These are phyloP conservation scores for Plestiodon gilberti DNA, from an alignment of 2,113 vertebrate genomes.

Conservation along the genomic window DNA sequence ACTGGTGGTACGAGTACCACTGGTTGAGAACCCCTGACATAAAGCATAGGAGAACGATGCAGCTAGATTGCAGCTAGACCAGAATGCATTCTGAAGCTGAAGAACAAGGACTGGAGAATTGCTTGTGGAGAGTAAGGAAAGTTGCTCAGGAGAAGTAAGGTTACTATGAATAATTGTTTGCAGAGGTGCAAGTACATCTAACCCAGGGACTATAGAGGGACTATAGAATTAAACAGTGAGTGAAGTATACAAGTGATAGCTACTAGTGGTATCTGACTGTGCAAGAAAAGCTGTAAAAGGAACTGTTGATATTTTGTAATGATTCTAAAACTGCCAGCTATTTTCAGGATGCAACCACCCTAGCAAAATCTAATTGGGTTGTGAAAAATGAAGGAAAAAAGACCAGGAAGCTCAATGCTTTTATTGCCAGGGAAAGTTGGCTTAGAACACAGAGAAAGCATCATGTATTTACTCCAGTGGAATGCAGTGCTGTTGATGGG, in stretches of 20 bases:
- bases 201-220: not conserved
- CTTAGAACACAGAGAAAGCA: not conserved
- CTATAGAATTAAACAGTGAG: not conserved
- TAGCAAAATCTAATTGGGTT: slow-evolving; percentile 11
- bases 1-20: too few relatives aligned
- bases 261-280: not conserved
- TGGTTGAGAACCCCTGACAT: too few relatives aligned
- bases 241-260: not conserved
- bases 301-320: not conserved
- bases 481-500: not conserved
- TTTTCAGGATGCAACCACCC: slow-evolving; percentile 9
- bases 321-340: slow-evolving; percentile 1
- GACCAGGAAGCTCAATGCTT: not conserved
- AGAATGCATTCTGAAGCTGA: not conserved
- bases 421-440: not conserved
- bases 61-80: not conserved
- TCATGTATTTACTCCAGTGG: not conserved
- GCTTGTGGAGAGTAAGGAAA: not conserved
- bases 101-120: not conserved
- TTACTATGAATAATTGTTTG: not conserved
- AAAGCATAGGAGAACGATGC: not conserved
- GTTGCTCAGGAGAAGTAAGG: not conserved
- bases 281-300: not conserved
- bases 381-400: slow-evolving; percentile 1
- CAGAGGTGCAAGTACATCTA: not conserved